phyloP scores from a whole-genome alignment of 2,888 invertebrate genomes.

The Eueremaeus valkanovi region DNA sequence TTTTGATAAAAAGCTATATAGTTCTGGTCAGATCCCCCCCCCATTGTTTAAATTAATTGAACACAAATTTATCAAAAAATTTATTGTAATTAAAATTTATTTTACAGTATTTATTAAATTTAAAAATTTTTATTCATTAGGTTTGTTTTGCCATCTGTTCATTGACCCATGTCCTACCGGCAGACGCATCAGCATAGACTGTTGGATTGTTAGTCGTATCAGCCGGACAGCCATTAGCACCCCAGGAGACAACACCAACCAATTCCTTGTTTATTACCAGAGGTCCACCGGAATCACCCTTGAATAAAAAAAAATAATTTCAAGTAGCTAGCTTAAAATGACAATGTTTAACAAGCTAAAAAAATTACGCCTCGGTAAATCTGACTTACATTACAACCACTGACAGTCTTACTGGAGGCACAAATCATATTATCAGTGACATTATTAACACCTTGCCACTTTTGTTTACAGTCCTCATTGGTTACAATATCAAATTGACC shows the following conservation, averaged over 20 bases:
- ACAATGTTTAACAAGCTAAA: not conserved
- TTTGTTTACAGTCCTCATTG: not conserved
- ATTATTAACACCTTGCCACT: constrained; percentile 4
- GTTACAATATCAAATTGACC: not conserved
- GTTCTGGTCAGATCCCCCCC: too few relatives aligned
- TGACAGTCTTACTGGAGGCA: not conserved
- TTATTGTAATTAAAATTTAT: too few relatives aligned
- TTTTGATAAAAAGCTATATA: too few relatives aligned
- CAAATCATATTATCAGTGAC: constrained; percentile 31
- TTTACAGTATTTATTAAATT: too few relatives aligned
- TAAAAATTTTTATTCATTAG: too few relatives aligned
- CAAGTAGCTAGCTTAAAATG: not conserved
- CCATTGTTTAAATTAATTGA: too few relatives aligned
- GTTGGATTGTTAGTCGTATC: not conserved
- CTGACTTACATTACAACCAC: constrained; percentile 36
- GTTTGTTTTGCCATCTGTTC: too few relatives aligned
- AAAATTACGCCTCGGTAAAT: not conserved
- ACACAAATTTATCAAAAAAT: too few relatives aligned
- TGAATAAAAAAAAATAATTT: not conserved
- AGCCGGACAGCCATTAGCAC: constrained; percentile 31
- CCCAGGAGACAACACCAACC: constrained; percentile 35
- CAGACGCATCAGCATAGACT: not conserved
- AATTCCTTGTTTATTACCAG: not conserved
- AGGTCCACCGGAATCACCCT: constrained; percentile 39
- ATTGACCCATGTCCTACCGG: not conserved